phyloP scores from a whole-genome alignment of 1,140 invertebrate species.

The Yoshiicerus persimilis region DNA sequence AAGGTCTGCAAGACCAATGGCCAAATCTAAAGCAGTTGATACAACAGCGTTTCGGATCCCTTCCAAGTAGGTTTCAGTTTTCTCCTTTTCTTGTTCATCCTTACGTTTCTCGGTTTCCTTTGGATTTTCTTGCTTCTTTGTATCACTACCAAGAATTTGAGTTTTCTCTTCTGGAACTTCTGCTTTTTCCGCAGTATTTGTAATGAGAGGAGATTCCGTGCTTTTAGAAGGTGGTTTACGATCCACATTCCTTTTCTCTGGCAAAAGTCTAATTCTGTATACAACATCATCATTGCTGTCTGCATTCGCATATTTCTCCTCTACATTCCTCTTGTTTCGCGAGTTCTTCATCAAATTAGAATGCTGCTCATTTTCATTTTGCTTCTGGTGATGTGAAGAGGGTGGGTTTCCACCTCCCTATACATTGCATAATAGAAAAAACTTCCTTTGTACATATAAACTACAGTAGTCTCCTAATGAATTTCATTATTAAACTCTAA shows the following conservation, averaged over 20 bases:
- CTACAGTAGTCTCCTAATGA: too few species aligned
- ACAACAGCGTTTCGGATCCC: background rate
- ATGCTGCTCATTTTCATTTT: background rate
- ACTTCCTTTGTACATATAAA: too few species aligned
- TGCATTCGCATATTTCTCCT: background rate
- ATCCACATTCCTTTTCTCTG: background rate
- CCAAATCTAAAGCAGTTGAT: constrained; percentile 28
- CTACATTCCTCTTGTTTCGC: background rate
- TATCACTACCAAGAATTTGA: background rate
- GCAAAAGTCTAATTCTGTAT: background rate
- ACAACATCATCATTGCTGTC: background rate
- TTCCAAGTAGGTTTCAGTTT: background rate
- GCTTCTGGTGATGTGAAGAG: background rate
- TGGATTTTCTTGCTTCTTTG: background rate
- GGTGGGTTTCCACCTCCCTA: background rate
- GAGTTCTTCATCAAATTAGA: background rate
- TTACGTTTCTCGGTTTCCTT: background rate
- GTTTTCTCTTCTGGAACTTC: background rate
- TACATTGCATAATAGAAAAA: background rate
- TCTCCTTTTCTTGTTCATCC: background rate
- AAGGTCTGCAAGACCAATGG: constrained; percentile 23
- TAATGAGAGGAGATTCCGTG: background rate
- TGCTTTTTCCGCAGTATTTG: background rate
- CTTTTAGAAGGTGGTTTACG: too few species aligned
- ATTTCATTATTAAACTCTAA: too few species aligned